Conservation (phyloP, 2,113 vertebrate genomes). For the Aldabrachelys gigantea region DNA sequence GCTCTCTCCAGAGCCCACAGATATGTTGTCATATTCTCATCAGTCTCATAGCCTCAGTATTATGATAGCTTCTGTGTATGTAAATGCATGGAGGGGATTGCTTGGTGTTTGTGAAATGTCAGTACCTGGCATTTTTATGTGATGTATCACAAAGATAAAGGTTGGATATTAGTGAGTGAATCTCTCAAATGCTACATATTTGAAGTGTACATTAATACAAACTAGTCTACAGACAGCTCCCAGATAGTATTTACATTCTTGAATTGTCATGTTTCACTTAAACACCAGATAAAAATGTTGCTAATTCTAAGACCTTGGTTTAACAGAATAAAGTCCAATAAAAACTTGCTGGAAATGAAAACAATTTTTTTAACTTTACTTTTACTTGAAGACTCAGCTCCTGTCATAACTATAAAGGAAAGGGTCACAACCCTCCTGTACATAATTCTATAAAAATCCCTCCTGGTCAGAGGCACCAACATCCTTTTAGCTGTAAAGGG, state of each 20-base stretch:
- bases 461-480: no score
- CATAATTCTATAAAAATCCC: no score
- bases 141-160: neutral
- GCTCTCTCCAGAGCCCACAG: neutral
- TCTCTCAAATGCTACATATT: neutral
- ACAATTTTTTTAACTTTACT: neutral
- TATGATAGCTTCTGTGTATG: neutral
- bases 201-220: neutral
- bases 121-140: neutral
- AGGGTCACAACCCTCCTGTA: no score
- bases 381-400: neutral
- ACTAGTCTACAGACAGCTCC: neutral
- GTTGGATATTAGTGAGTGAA: neutral
- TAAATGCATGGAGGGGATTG: neutral
- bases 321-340: neutral
- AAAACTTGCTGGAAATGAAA: neutral
- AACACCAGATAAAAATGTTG: neutral
- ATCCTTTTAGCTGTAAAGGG: no score
- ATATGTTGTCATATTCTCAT: rapidly evolving
- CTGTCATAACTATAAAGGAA: no score
- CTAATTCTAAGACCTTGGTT: neutral
- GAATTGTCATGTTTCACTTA: neutral
- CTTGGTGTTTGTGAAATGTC: neutral
- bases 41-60: neutral
- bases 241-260: neutral